Evolutionary conservation across 2,888 invertebrate genomes (phyloP).

Genomic region (Drosophila buzzatii): DNA sequence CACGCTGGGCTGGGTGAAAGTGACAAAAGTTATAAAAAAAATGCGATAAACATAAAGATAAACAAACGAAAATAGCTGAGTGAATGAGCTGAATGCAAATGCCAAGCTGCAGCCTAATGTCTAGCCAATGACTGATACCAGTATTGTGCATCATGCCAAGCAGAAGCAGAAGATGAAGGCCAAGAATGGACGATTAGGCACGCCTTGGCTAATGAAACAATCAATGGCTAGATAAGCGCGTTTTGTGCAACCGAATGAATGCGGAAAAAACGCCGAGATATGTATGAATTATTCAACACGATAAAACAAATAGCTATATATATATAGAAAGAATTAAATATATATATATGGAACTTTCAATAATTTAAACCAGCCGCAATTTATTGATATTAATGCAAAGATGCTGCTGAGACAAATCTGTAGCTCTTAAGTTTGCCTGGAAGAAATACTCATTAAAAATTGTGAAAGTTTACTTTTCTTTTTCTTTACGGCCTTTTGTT

Average conservation of each 20-base stretch:
- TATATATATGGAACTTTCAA: slow-evolving; percentile 56
- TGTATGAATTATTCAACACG: slow-evolving; percentile 29
- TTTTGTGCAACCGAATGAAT: slow-evolving; percentile 49
- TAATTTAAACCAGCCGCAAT: slow-evolving; percentile 66
- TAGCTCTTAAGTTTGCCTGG: not conserved
- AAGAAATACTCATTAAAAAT: slow-evolving; percentile 55
- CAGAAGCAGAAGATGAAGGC: not conserved
- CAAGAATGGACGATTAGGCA: slow-evolving; percentile 46
- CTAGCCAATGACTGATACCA: slow-evolving; percentile 33
- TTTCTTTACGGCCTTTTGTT: slow-evolving; percentile 34
- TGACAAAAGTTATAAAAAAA: slow-evolving; percentile 23
- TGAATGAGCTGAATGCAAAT: slow-evolving; percentile 10
- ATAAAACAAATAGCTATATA: slow-evolving; percentile 3
- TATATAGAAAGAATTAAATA: not conserved
- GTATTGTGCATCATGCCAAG: slow-evolving; percentile 15
- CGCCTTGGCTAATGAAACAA: slow-evolving; percentile 29
- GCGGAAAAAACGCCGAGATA: slow-evolving; percentile 53
- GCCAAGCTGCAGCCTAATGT: slow-evolving; percentile 14
- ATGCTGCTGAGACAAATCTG: slow-evolving; percentile 23
- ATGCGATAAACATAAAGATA: slow-evolving; percentile 11
- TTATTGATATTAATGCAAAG: slow-evolving; percentile 58
- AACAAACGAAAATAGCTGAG: not conserved
- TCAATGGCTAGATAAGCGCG: slow-evolving; percentile 35
- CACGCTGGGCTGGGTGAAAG: slow-evolving; percentile 48
- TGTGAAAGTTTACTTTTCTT: slow-evolving; percentile 78